A percentile compares a stretch with the other conserved stretches of the same genome.
Conservation (phyloP, 2,113 vertebrate species). For the Manacus vitellinus region DNA sequence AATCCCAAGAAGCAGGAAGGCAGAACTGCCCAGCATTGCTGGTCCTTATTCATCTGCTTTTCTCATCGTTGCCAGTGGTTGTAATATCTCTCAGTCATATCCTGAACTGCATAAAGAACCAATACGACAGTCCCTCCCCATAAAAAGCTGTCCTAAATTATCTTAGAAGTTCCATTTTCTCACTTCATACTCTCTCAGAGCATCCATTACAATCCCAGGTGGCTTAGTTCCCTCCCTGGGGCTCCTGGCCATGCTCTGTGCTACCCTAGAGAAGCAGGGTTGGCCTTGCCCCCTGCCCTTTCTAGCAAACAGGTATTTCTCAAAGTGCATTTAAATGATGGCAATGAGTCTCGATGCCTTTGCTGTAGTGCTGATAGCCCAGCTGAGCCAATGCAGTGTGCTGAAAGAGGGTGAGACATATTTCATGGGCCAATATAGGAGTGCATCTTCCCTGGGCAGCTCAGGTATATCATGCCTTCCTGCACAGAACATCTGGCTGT, state of each 20-base stretch:
- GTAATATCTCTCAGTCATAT: not conserved
- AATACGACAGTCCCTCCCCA: not conserved
- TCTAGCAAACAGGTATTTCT: not conserved
- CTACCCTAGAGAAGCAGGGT: not conserved
- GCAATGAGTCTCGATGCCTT: fast-evolving
- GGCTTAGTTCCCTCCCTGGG: not conserved
- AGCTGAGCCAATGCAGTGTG: not conserved
- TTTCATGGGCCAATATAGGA: not conserved
- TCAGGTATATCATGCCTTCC: fast-evolving
- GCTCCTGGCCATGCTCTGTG: not conserved
- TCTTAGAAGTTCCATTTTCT: not conserved
- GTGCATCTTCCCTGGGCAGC: not conserved
- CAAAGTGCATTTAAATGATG: not conserved
- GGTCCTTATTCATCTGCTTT: not conserved
- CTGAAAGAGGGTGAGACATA: not conserved
- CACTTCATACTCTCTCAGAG: not conserved
- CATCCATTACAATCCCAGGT: not conserved
- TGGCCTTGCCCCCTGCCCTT: not conserved
- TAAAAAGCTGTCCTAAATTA: not conserved
- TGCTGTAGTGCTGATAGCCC: fast-evolving
- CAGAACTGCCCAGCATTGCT: not conserved
- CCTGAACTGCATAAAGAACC: not conserved
- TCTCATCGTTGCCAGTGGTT: not conserved
- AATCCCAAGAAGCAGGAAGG: slow-evolving; percentile 44
- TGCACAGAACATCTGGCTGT: not conserved